A percentile compares a stretch with the other conserved stretches of the same genome.
Evolutionary conservation across 1,140 invertebrate genomes (phyloP).

Genomic region (Nebria ingens): DNA sequence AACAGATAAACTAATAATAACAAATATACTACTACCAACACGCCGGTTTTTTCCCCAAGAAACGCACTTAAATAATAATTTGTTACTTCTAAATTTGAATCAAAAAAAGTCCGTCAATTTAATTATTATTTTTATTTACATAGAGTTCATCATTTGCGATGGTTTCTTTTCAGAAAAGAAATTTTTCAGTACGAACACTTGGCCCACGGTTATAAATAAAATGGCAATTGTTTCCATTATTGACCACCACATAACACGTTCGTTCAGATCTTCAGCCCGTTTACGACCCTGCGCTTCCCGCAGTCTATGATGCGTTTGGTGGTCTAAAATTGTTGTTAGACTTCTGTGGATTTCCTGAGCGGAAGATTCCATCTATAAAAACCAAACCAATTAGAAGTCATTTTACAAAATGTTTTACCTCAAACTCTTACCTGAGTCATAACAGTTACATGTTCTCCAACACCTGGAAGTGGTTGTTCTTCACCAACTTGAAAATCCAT

Average conservation of each 20-base stretch:
- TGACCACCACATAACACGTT: conserved; percentile 88
- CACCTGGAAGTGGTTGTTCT: conserved; percentile 71
- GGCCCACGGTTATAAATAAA: conserved; percentile 71
- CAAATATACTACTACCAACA: not conserved
- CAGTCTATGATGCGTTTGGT: conserved; percentile 93
- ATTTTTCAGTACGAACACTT: conserved; percentile 87
- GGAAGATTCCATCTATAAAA: conserved; percentile 77
- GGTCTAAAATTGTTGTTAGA: conserved; percentile 77
- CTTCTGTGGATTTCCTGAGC: conserved; percentile 80
- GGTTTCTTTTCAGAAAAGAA: conserved; percentile 87
- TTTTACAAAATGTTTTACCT: conserved; percentile 14
- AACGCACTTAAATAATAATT: too few relatives aligned
- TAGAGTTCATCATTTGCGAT: conserved; percentile 17
- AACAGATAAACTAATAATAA: not conserved
- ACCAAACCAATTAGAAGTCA: conserved; percentile 15
- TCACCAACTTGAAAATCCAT: conserved; percentile 97
- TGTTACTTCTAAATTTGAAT: not conserved
- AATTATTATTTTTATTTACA: not conserved
- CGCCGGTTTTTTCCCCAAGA: too few relatives aligned
- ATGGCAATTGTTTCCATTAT: conserved; percentile 78
- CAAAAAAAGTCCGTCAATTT: not conserved
- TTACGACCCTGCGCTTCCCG: conserved; percentile 89
- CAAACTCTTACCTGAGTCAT: conserved; percentile 74
- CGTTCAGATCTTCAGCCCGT: conserved; percentile 91
- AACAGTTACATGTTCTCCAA: conserved; percentile 83